Evolutionary conservation across 2,888 invertebrate genomes (phyloP).

Genomic region (Agrenia bidenticulata): DNA sequence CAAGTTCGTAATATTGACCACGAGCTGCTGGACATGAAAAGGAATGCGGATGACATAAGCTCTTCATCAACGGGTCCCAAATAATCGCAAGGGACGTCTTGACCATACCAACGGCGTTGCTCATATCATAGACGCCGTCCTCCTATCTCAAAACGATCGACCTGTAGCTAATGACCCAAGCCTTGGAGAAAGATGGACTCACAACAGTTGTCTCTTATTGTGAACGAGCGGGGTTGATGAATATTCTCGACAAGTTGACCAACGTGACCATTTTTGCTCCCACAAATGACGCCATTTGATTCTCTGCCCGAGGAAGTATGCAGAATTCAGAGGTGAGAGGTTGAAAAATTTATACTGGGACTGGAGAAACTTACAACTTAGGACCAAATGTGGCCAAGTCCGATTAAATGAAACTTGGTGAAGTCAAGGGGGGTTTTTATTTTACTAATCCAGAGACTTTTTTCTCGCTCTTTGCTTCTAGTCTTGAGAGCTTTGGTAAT

Average conservation of each 20-base stretch:
- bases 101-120: conserved; percentile 73
- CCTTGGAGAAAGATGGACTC: conserved; percentile 64
- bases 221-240: conserved; percentile 56
- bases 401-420: too few relatives aligned
- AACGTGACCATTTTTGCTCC: conserved; percentile 61
- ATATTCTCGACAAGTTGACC: conserved; percentile 55
- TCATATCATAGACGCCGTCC: conserved; percentile 67
- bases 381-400: too few relatives aligned
- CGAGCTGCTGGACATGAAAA: conserved; percentile 59
- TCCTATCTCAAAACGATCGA: conserved; percentile 65
- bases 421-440: too few relatives aligned
- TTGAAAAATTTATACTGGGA: too few relatives aligned
- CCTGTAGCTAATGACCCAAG: conserved; percentile 57
- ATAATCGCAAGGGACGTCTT: conserved; percentile 64
- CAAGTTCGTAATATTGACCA: conserved; percentile 61
- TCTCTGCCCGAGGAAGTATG: conserved; percentile 52
- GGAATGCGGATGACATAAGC: conserved; percentile 60
- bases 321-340: conserved; percentile 39
- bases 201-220: conserved; percentile 63
- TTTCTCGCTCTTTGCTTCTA: too few relatives aligned
- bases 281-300: conserved; percentile 58
- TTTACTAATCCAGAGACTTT: too few relatives aligned
- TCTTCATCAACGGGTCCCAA: conserved; percentile 63
- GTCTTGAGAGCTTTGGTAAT: too few relatives aligned
- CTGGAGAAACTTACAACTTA: too few relatives aligned